Evolutionary conservation across 2,888 invertebrate genomes (phyloP), one percentile per base, ranked within the genome.

Genomic region (Melinaea menophilus): DNA sequence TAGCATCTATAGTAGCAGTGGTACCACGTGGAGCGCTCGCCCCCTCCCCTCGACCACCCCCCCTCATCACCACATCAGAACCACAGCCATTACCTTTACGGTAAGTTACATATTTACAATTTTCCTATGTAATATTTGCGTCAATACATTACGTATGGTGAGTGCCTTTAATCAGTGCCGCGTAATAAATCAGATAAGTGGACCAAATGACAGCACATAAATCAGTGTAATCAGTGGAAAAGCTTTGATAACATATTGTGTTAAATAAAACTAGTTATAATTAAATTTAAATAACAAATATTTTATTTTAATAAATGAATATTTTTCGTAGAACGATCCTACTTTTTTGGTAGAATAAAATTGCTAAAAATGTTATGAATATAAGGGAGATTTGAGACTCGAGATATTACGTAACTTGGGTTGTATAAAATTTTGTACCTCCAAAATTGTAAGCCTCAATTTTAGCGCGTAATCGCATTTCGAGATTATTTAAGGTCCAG

Each of bases 1-100:
- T 93, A 68, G 92, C 92, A 12, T 92, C 92, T 31, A 93, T 94
- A 70, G 94, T 94, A 69, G 94, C 94, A 61, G 93, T 94, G 65
- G 93, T 93, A 35, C 92, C 93, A 11, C 90, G 93, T 46, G 89
- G 88, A 0, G 93, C 94, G 2, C 80, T 93, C 59, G 92, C 92
- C 12, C 90, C 90, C 31, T 82, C 89, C 64, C 79, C 77, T 0
- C 82, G 82, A 1, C 84, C 85, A 0, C 88, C 90, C 31, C 89
- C 91, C 9, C 83, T 91, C 48, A 83, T 88, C 63, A 88, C 91
- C 48, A 69, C 68, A 7, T 59, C 66, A n/a, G 79, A 80, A 12
- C 79, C 80, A 0, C 82, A 81, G 35, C 85, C 87, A 12, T 81
- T 80, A 4, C 85, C 87, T 0, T 58, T 87, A 56, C 82, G 89